These are phyloP conservation scores for Chlorodrepanis virens DNA, from an alignment of 2,113 vertebrate genomes.

Conservation along the genomic window DNA sequence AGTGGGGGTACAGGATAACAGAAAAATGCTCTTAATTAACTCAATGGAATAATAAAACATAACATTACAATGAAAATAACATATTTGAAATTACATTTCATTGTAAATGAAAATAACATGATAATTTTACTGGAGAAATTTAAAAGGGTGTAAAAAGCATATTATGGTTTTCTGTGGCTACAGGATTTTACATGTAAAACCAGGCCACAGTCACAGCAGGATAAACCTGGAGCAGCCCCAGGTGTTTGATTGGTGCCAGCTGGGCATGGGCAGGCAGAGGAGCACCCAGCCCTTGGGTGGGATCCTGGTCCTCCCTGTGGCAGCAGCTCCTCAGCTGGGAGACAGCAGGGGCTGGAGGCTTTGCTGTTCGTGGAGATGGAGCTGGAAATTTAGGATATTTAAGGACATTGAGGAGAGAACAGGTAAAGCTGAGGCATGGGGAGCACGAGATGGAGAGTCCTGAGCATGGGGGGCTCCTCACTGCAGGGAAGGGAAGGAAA, in stretches of 20 bases:
- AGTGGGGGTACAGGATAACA: neutral
- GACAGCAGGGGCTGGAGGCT: neutral
- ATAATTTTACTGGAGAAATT: neutral
- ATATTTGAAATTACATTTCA: too few relatives aligned
- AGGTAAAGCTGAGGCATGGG: fast-evolving
- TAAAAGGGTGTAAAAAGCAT: neutral
- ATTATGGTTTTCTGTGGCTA: neutral
- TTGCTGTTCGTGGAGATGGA: fast-evolving
- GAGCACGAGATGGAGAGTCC: neutral
- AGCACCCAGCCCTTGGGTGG: neutral
- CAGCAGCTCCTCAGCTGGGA: neutral
- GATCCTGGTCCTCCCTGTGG: neutral
- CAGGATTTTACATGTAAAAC: neutral
- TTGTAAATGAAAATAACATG: neutral
- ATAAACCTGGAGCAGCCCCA: neutral
- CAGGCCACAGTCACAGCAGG: neutral
- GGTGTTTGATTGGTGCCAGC: neutral
- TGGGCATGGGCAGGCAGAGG: neutral
- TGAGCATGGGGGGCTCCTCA: neutral
- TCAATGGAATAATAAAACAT: neutral
- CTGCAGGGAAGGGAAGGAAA: neutral
- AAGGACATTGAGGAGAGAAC: neutral
- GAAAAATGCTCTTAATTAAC: neutral
- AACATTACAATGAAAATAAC: too few relatives aligned
- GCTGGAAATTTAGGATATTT: neutral